Percentiles rank a stretch among this genome's conserved stretches.
Evolutionary conservation across 2,113 vertebrate species (phyloP).

Genomic region (Emydura subglobosa): DNA sequence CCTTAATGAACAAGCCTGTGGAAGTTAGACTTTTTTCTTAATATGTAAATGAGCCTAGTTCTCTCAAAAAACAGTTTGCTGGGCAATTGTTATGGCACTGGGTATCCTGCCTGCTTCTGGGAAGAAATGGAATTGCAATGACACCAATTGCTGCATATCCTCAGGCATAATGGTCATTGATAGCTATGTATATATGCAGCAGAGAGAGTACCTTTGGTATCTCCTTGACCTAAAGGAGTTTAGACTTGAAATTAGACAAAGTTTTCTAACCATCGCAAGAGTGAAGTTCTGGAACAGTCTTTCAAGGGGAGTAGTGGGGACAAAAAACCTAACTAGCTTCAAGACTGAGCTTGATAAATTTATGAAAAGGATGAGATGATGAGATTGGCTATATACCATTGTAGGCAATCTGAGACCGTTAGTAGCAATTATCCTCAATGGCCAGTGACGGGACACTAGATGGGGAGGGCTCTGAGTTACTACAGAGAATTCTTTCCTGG

Average conservation of each 20-base stretch:
- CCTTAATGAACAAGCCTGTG: rapidly evolving
- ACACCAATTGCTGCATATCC: not conserved
- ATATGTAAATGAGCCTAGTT: not conserved
- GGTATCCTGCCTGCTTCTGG: not conserved
- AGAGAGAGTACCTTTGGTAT: not conserved
- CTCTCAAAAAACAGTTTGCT: not conserved
- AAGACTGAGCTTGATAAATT: not conserved
- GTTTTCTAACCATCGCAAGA: not conserved
- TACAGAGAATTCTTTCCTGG: not conserved
- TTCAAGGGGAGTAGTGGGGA: not conserved
- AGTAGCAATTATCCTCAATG: not conserved
- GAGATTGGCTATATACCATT: too few relatives aligned
- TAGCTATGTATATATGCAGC: not conserved
- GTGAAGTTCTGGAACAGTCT: not conserved
- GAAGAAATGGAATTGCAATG: not conserved
- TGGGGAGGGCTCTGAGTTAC: not conserved
- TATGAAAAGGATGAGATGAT: not conserved
- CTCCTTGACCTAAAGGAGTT: not conserved
- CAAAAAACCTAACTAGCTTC: not conserved
- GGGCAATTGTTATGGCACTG: not conserved
- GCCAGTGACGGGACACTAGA: not conserved
- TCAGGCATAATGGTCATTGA: not conserved
- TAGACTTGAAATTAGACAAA: not conserved
- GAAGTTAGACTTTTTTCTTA: not conserved
- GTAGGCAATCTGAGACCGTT: not conserved